Evolutionary conservation across 2,888 invertebrate genomes (phyloP).

Genomic region (Pelosia muscerda): DNA sequence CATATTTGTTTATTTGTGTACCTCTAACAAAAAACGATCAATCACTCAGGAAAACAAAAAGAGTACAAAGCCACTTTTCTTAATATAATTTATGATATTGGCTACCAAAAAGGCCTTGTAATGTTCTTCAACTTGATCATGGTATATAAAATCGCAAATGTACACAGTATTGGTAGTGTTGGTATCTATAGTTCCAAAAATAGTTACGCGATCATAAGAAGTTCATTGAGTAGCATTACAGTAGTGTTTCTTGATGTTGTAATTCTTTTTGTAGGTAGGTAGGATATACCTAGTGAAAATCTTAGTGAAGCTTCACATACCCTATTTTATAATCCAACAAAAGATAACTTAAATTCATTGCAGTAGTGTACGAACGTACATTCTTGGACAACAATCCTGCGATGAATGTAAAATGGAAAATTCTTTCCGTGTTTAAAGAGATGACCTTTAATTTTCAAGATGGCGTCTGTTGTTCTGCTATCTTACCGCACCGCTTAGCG

Average conservation of each 20-base stretch:
- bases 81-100: constrained; percentile 1
- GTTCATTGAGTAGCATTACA: too few species aligned
- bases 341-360: too few species aligned
- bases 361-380: background rate
- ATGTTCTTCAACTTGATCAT: background rate
- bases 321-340: too few species aligned
- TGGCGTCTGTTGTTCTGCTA: constrained; percentile 7
- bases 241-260: too few species aligned
- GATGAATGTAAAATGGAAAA: background rate
- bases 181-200: too few species aligned
- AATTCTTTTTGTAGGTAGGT: too few species aligned
- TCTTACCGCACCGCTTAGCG: constrained; percentile 11
- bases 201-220: too few species aligned
- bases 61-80: background rate
- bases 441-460: constrained; percentile 13
- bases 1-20: background rate
- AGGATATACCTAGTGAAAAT: too few species aligned
- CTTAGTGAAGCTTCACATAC: too few species aligned
- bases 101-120: background rate
- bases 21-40: background rate
- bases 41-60: background rate
- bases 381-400: background rate
- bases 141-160: background rate
- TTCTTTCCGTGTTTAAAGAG: background rate
- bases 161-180: too few species aligned